Evolutionary conservation across 2,797 vertebrate genomes (phyloP), one percentile per base, ranked within the genome.

Genomic region (Atherinosoma microstoma): DNA sequence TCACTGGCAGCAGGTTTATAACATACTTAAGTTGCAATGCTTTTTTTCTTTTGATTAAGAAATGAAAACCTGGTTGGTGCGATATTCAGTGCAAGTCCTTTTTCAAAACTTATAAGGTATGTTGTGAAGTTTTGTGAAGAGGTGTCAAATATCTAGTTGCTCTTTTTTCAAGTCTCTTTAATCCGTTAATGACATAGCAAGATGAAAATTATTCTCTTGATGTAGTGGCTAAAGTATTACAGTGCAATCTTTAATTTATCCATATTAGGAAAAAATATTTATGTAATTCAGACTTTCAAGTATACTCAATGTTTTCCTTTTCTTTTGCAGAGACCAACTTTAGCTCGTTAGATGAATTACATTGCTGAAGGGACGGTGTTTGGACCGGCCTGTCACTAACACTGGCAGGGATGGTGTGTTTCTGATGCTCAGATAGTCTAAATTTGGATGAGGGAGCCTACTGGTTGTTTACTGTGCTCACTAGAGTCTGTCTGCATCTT

Each of bases 401-500:
- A 67, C 66, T 56, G 12, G 79, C 74, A 69, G 64, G 72, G 60
- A 64, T 74, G 73, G 84, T 68, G 67, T 73, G 79, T 56, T 81
- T 70, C 73, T 78, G 86, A 82, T 85, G 71, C 80, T 82, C 76
- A 85, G 78, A 84, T 67, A 70, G 78, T 85, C 83, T 85, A 73
- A 77, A 84, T 79, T 82, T 80, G 86, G 90, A 89, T 70, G 84
- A 80, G 79, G 83, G 82, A 90, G 90, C 87, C 89, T 87, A 87
- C 80, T 90, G 89, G 90, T 93, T 93, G 88, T 93, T 93, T 91
- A 88, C 86, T 58, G 70, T 89, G 89, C 88, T 91, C 91, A 88
- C 87, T 80, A 82, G 90, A 92, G 92, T 91, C 90, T 90, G 86
- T 93, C 92, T 90, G 87, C 85, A 82, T 91, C 91, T 93, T 91